Percentiles rank a stretch among this genome's conserved stretches.
These are phyloP conservation scores for Teleopsis dalmanni DNA, from an alignment of 1,140 invertebrate species.

Conservation along the genomic window DNA sequence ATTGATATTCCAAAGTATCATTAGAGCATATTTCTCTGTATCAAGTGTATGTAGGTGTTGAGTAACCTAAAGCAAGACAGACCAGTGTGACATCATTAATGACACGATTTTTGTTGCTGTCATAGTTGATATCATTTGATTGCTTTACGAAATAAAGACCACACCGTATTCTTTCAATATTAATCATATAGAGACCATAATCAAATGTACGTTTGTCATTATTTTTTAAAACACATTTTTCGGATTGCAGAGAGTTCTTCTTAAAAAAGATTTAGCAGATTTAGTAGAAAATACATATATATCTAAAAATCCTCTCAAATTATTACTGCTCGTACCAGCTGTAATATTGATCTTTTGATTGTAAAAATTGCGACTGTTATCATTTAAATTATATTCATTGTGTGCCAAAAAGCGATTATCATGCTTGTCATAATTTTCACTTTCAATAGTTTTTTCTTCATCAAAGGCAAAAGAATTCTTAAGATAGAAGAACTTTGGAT, in stretches of 20 bases:
- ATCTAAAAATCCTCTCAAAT: slow-evolving; percentile 33
- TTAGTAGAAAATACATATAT: background rate
- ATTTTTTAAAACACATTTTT: slow-evolving; percentile 45
- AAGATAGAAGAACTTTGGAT: slow-evolving; percentile 63
- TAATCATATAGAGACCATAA: slow-evolving; percentile 69
- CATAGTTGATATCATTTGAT: slow-evolving; percentile 74
- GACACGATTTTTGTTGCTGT: slow-evolving; percentile 61
- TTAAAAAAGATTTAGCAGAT: slow-evolving; percentile 14
- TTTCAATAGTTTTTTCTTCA: slow-evolving; percentile 29
- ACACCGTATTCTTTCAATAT: slow-evolving; percentile 70
- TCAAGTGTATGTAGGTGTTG: slow-evolving; percentile 86
- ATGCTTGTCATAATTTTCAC: slow-evolving; percentile 35
- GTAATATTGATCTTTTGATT: slow-evolving; percentile 45
- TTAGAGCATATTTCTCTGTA: slow-evolving; percentile 81
- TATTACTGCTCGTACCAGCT: slow-evolving; percentile 30
- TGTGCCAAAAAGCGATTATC: slow-evolving; percentile 38
- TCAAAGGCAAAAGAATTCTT: slow-evolving; percentile 72
- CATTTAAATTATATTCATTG: slow-evolving; percentile 9
- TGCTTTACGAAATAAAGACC: slow-evolving; percentile 85
- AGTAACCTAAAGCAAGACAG: slow-evolving; percentile 83
- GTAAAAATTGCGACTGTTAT: slow-evolving; percentile 40
- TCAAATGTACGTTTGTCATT: slow-evolving; percentile 73
- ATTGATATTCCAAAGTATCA: slow-evolving; percentile 58
- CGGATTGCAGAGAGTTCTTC: slow-evolving; percentile 53
- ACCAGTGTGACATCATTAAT: slow-evolving; percentile 68